Base-by-base conservation (phyloP, 2,797 vertebrate genomes). In the Margarornis squamiger region DNA sequence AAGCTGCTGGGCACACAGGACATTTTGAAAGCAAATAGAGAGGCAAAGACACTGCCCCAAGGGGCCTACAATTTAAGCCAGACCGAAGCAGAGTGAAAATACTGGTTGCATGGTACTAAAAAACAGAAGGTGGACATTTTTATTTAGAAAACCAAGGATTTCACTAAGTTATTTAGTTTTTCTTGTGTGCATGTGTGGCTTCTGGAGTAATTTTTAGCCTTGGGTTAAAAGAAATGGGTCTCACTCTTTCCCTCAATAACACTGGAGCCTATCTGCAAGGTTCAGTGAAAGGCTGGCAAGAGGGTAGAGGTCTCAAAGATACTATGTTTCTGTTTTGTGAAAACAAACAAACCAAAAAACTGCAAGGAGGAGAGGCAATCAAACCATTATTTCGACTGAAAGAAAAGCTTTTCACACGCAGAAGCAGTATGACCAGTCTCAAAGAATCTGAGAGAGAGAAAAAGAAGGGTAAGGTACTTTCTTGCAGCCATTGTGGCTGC, bases 21-120 rank as follows among this genome's bases (percentile, higher is more conserved):
- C 61, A 70, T 88, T 96, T 95, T 83, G 67, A 75, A 90, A 90
- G 80, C 68, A 94, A 94, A 87, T 71, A 85, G 67, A 91, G 95
- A 83, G 80, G 83, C 76, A 81, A 94, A 88, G 54, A 79, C 1
- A 2, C 32, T 95, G 79, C 65, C 88, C 32, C 9, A 13, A 71
- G 90, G 81, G 65, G 84, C 22, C 63, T 92, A 34, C 91, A 90
- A 52, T 93, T 84, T 86, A 87, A 95, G 71, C 62, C 76, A 93
- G 87, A 91, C 79, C 81, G 90, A 91, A 86, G 70, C 73, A 72
- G 51, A 91, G 62, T 41, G 85, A 72, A 83, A 94, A 86, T 52
- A n/a, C 16, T 92, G 77, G n/a, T 62, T n/a, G 20, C 29, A 4
- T 72, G 34, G 63, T 79, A 67, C 77, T 92, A 71, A 88, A 90